Conservation (phyloP, 2,113 vertebrate genomes). For the Psammodynastes pulverulentus region DNA sequence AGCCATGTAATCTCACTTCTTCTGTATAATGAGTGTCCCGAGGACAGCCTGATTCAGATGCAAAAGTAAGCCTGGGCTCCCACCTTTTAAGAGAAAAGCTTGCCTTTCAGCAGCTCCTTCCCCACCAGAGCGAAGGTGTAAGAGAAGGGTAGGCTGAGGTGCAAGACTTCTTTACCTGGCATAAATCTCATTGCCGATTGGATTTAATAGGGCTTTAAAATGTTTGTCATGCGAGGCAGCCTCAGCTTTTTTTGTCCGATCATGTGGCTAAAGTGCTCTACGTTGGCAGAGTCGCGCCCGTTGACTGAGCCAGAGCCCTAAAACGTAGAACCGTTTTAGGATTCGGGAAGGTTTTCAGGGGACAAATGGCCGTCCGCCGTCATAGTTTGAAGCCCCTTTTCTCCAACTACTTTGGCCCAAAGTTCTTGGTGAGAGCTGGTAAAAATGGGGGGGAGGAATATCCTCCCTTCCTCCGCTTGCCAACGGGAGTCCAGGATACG, state of each 20-base stretch:
- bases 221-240: background rate
- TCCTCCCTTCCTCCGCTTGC: background rate
- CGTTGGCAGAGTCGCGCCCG: background rate
- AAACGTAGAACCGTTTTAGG: background rate
- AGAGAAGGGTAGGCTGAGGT: background rate
- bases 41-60: background rate
- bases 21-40: background rate
- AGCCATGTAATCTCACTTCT: background rate
- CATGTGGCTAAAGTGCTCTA: background rate
- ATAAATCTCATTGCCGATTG: background rate
- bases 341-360: background rate
- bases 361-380: background rate
- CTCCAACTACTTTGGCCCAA: background rate
- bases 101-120: background rate
- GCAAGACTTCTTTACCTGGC: background rate
- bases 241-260: background rate
- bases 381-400: background rate
- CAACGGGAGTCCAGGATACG: background rate
- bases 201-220: background rate
- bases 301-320: no score
- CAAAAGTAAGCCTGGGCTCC: background rate
- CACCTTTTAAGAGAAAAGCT: background rate
- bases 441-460: fast-evolving
- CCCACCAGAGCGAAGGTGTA: background rate
- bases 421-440: background rate